phyloP scores from a whole-genome alignment of 2,797 vertebrate species.

The Hafferia zeledoni region DNA sequence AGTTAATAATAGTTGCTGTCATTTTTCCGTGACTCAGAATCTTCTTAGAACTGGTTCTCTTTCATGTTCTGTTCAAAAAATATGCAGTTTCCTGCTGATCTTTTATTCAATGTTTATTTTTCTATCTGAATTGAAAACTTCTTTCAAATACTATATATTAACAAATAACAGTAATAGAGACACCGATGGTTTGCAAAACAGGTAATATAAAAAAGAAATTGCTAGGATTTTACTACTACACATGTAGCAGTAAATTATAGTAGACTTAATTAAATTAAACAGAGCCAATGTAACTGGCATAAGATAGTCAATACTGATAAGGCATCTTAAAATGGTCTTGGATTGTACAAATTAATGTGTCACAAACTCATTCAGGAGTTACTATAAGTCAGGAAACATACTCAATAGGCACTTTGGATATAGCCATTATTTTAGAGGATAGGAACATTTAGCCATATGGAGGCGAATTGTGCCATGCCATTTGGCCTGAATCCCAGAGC shows the following conservation, averaged over 20 bases:
- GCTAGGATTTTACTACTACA: background rate
- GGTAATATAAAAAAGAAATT: background rate
- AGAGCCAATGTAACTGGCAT: background rate
- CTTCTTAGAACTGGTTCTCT: background rate
- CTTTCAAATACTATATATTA: background rate
- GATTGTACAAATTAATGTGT: background rate
- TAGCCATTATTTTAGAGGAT: background rate
- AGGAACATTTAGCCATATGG: background rate
- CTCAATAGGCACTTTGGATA: background rate
- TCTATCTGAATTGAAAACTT: background rate
- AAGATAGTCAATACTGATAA: background rate
- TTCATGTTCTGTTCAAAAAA: slow-evolving; percentile 8
- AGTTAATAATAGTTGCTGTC: background rate
- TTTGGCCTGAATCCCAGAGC: background rate
- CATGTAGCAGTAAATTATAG: background rate
- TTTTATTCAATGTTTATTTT: slow-evolving; percentile 6
- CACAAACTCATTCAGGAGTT: background rate
- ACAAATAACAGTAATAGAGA: background rate
- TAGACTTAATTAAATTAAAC: background rate
- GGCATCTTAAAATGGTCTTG: background rate
- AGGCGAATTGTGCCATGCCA: background rate
- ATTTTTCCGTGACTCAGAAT: background rate
- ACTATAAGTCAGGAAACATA: background rate
- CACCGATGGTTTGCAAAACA: background rate
- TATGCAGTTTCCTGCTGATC: background rate